Percentiles rank a stretch among this genome's conserved stretches.
phyloP scores from a whole-genome alignment of 2,888 invertebrate genomes.

The Chromoteleia sp. region DNA sequence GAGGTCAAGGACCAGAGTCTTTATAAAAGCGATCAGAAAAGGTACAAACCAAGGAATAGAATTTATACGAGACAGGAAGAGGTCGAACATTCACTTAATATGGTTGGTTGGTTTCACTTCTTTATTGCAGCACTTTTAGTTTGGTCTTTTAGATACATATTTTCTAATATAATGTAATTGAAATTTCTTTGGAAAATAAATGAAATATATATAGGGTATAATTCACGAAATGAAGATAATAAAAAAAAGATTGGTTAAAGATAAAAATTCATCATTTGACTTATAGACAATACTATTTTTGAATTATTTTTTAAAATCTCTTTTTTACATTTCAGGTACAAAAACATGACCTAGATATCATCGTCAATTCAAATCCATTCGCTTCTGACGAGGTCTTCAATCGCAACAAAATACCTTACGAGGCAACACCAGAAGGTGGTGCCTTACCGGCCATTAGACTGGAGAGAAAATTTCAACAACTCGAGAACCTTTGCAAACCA shows the following conservation, averaged over 20 bases:
- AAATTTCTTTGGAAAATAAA: too few species aligned
- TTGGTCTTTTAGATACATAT: too few species aligned
- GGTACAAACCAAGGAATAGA: constrained; percentile 90
- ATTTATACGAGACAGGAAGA: constrained; percentile 92
- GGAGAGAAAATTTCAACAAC: constrained; percentile 92
- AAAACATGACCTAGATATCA: constrained; percentile 82
- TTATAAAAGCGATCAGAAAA: constrained; percentile 91
- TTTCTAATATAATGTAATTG: too few species aligned
- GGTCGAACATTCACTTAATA: constrained; percentile 87
- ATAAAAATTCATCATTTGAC: background rate
- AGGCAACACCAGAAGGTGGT: constrained; percentile 91
- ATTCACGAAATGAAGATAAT: too few species aligned
- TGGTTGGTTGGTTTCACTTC: constrained; percentile 74
- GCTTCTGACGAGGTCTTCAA: constrained; percentile 86
- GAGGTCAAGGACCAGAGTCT: constrained; percentile 87
- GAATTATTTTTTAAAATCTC: too few species aligned
- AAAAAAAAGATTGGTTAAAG: background rate
- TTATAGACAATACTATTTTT: too few species aligned
- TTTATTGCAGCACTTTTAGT: background rate
- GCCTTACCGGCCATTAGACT: constrained; percentile 91
- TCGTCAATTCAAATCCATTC: constrained; percentile 81
- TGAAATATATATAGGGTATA: too few species aligned
- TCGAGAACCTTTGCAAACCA: constrained; percentile 93
- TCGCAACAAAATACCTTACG: constrained; percentile 90
- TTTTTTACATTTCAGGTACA: constrained; percentile 48